Base-by-base conservation (phyloP, 2,113 vertebrate genomes). In the Bolborhynchus lineola region DNA sequence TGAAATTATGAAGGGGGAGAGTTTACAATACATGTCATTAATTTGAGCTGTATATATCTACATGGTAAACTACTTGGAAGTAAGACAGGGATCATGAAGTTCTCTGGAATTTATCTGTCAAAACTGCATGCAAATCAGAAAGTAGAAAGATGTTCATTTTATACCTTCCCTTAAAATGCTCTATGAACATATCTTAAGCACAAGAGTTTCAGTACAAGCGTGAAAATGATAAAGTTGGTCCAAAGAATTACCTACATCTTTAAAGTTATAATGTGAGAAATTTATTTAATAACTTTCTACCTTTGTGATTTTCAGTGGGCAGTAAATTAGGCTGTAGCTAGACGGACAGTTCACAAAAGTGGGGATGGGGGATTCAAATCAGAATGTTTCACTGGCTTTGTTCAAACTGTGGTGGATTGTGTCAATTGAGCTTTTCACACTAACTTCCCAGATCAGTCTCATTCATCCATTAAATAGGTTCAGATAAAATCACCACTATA, bases 1-100 rank as follows among this genome's bases (percentile, higher is more conserved):
- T 14, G 28, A 86, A 88, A 86, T 79, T 44, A 24, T 63, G 10
- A 39, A 80, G 12, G 9, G 16, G 74, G 23, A 52, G 6, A 12
- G 57, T 13, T 10, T 55, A 14, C 0, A 9, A 29, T 37, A 28
- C 0, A 1, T 19, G 5, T 7, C 14, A 63, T 41, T 72, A 64
- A 19, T 7, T 63, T 26, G 11, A 75, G 3, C 2, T 47, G 52
- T 63, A 14, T n/a, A 46, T 6, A 63, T 8, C 12, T 53, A 17
- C 4, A 37, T 7, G 21, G 24, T 62, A 65, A 67, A 59, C 19
- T 50, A 16, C 13, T 74, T 84, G 28, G 7, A 84, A 65, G 28
- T 64, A 63, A 86, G 15, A 29, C 24, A 9, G 16, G 63, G 9
- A 23, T 9, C 2, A 2, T 39, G 31, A 81, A 95, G 14, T 35